These are phyloP conservation scores for Neuroscelio doddi DNA, from an alignment of 2,888 invertebrate species.

Conservation along the genomic window DNA sequence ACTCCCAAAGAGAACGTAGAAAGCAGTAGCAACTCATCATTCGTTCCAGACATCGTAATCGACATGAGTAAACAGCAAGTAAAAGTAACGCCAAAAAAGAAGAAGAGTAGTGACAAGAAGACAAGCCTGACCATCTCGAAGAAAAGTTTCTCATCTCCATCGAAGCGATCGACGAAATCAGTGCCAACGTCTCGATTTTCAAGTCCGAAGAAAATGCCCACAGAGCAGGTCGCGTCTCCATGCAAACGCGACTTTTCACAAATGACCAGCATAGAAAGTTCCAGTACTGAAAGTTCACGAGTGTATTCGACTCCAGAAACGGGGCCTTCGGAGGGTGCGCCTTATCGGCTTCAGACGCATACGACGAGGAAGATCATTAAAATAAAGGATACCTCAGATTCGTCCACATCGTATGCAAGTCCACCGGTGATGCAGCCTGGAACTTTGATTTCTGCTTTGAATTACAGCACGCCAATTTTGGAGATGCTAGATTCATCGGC, in stretches of 20 bases:
- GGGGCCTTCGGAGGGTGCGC: conserved; percentile 34
- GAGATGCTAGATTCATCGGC: conserved; percentile 63
- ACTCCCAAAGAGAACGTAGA: conserved; percentile 50
- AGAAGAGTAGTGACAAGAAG: conserved; percentile 34
- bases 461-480: conserved; percentile 60
- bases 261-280: conserved; percentile 20
- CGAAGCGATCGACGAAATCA: conserved; percentile 49
- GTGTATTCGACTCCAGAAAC: conserved; percentile 46
- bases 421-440: conserved; percentile 56
- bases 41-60: conserved; percentile 55
- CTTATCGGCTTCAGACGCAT: conserved; percentile 49
- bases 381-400: conserved; percentile 61
- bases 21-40: conserved; percentile 49
- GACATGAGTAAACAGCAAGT: conserved; percentile 58
- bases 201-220: conserved; percentile 51
- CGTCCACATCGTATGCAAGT: conserved; percentile 67
- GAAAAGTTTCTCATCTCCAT: conserved; percentile 16
- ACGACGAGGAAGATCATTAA: conserved; percentile 44
- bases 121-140: conserved; percentile 18
- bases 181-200: conserved; percentile 50
- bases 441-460: conserved; percentile 37
- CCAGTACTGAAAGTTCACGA: conserved; percentile 60
- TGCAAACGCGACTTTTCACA: conserved; percentile 14
- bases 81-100: conserved; percentile 56
- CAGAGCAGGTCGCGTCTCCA: conserved; percentile 21